These are phyloP conservation scores for Eupithecia subumbrata DNA, from an alignment of 2,888 invertebrate species.

Conservation along the genomic window DNA sequence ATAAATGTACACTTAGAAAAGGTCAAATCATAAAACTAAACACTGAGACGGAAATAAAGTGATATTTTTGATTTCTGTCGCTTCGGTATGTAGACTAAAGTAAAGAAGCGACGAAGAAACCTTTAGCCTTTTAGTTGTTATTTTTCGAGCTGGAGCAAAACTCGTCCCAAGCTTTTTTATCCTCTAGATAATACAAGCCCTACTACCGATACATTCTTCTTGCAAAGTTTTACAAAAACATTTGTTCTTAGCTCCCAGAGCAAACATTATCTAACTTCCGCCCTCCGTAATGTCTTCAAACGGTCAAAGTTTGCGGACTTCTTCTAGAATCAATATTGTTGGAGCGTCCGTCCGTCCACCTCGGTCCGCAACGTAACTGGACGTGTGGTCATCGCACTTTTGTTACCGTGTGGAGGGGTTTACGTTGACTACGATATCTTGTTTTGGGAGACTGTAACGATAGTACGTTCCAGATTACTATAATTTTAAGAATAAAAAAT, in stretches of 20 bases:
- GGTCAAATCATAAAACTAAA: no score
- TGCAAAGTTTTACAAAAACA: neutral
- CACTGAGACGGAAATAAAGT: no score
- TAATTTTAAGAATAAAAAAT: neutral
- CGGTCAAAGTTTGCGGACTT: slow-evolving; percentile 24
- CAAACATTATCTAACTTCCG: neutral
- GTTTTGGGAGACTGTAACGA: neutral
- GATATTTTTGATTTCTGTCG: no score
- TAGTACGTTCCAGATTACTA: neutral
- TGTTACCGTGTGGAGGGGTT: neutral
- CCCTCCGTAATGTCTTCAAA: slow-evolving; percentile 21
- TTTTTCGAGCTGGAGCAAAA: no score
- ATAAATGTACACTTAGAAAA: no score
- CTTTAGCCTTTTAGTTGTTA: no score
- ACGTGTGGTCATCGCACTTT: slow-evolving; percentile 29
- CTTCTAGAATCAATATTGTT: slow-evolving; percentile 35
- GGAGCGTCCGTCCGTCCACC: slow-evolving; percentile 4
- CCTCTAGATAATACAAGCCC: no score
- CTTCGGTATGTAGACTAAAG: no score
- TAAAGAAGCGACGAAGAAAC: no score
- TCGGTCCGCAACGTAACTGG: neutral
- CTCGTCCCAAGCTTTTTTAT: no score
- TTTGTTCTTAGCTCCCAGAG: neutral
- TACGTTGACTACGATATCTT: slow-evolving; percentile 7
- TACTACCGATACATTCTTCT: no score